Percentiles rank a stretch among this genome's conserved stretches.
These are phyloP conservation scores for Caenorhabditis becei DNA, from an alignment of 2,888 invertebrate species.

Conservation along the genomic window DNA sequence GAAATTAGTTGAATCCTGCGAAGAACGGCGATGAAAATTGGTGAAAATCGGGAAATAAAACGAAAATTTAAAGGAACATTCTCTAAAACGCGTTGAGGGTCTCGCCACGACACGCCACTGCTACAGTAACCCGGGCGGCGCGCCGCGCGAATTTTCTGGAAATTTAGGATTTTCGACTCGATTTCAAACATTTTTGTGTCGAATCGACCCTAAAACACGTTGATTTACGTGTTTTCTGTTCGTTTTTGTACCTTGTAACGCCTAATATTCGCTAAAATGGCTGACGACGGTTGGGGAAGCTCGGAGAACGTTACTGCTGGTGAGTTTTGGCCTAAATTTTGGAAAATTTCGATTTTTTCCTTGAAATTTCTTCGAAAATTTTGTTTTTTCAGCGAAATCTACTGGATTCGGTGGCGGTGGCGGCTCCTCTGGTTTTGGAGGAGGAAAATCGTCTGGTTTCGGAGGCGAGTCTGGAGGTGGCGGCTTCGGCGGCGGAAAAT, in stretches of 20 bases:
- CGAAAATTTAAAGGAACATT: background rate
- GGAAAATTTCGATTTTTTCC: too few relatives aligned
- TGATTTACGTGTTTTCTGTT: too few relatives aligned
- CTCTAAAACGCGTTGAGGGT: background rate
- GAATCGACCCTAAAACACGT: too few relatives aligned
- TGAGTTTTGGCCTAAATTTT: too few relatives aligned
- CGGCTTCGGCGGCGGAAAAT: background rate
- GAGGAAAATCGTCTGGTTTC: too few relatives aligned
- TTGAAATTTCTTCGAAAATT: background rate
- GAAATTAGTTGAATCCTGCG: too few relatives aligned
- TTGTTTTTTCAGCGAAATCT: background rate
- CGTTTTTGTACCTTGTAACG: too few relatives aligned
- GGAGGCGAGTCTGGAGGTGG: background rate
- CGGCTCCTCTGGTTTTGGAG: too few relatives aligned
- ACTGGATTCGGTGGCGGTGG: slow-evolving; percentile 6
- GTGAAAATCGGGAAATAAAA: background rate
- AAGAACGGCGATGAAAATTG: background rate
- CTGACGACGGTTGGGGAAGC: slow-evolving; percentile 5
- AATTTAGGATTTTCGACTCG: too few relatives aligned
- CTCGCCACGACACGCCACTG: background rate
- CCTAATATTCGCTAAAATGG: background rate
- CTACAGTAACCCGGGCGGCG: background rate
- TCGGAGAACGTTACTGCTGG: slow-evolving; percentile 1
- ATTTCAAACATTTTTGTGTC: too few relatives aligned
- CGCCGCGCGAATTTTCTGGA: background rate